Evolutionary conservation across 2,797 vertebrate species (phyloP).

Genomic region (Dromococcyx pavoninus): DNA sequence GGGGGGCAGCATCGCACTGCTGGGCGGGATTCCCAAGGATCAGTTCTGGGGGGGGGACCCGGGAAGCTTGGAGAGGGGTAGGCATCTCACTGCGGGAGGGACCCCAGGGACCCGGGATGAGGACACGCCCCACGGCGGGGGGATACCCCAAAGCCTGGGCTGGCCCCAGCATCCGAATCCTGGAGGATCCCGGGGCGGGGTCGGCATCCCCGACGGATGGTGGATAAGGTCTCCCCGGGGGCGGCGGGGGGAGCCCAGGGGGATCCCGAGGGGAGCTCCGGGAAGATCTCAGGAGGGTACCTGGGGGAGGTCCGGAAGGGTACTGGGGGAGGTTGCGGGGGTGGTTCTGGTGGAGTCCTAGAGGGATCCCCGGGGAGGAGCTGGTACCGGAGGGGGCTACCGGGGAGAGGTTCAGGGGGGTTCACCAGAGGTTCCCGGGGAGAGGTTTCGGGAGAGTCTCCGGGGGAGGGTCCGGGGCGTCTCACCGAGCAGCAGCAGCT

Average conservation of each 20-base stretch:
- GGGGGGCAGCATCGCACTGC: not conserved
- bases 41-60: not conserved
- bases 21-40: no score
- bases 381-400: no score
- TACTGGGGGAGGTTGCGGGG: no score
- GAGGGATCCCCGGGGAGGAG: no score
- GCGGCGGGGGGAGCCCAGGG: not conserved
- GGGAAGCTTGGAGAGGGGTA: not conserved
- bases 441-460: no score
- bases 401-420: no score
- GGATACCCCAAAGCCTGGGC: not conserved
- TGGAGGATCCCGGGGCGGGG: not conserved
- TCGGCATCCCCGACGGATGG: not conserved
- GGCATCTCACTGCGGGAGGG: not conserved
- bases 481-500: constrained; percentile 92
- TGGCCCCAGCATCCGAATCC: not conserved
- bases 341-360: no score
- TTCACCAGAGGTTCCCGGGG: no score
- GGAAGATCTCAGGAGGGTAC: no score
- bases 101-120: not conserved
- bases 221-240: not conserved
- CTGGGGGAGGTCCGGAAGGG: no score
- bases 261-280: not conserved
- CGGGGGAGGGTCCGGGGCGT: not conserved
- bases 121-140: not conserved